Conservation (phyloP, 2,113 vertebrate species). For the Isurus oxyrinchus region DNA sequence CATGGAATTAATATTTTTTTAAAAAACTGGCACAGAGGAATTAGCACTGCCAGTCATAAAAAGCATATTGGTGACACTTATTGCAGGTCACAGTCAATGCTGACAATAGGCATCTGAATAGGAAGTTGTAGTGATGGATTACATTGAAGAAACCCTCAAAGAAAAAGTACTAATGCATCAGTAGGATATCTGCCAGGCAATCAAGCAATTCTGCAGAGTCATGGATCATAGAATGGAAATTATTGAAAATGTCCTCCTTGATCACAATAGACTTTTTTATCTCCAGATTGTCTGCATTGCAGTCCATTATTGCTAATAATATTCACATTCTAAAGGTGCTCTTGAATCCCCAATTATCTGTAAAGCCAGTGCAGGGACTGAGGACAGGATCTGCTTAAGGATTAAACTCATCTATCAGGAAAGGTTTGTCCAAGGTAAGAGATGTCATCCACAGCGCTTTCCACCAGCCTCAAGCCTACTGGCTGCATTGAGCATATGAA, state of each 20-base stretch:
- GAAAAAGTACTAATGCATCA: not conserved
- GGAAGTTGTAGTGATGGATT: not conserved
- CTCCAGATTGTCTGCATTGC: not conserved
- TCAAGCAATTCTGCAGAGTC: conserved; percentile 1
- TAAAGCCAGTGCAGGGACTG: not conserved
- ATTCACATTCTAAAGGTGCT: conserved; percentile 1
- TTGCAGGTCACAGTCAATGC: not conserved
- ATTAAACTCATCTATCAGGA: not conserved
- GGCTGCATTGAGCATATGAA: not conserved
- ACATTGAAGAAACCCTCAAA: not conserved
- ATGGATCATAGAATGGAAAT: conserved; percentile 1
- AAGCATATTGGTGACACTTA: not conserved
- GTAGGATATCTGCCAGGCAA: not conserved
- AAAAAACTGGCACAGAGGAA: not conserved
- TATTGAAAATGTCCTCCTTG: conserved; percentile 17
- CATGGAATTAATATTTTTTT: not conserved
- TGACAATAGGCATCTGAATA: not conserved
- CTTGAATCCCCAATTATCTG: not conserved
- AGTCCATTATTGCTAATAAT: not conserved
- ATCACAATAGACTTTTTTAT: not conserved
- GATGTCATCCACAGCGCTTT: not conserved
- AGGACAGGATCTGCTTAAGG: not conserved
- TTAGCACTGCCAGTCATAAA: not conserved
- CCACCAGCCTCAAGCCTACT: not conserved
- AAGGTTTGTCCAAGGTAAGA: not conserved